phyloP scores from a whole-genome alignment of 2,113 vertebrate genomes.

The Callionymus lyra region DNA sequence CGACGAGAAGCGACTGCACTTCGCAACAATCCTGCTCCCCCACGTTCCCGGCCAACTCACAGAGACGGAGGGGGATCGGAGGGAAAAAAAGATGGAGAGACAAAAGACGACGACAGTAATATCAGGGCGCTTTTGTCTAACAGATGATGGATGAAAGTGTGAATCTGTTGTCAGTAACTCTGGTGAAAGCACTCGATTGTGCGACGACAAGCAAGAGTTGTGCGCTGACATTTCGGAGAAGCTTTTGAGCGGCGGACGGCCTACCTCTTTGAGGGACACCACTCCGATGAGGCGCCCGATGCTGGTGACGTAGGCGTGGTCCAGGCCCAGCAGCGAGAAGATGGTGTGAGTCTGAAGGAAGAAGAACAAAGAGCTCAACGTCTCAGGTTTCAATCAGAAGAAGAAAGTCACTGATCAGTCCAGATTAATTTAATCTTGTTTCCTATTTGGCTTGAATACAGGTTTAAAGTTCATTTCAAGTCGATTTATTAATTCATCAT shows the following conservation, averaged over 20 bases:
- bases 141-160: constrained; percentile 14
- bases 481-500: too few relatives aligned
- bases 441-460: too few relatives aligned
- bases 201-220: constrained; percentile 6
- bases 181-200: constrained; percentile 20
- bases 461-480: too few relatives aligned
- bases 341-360: constrained; percentile 86
- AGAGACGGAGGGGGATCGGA: constrained; percentile 13
- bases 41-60: constrained; percentile 40
- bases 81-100: constrained; percentile 1
- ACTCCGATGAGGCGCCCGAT: constrained; percentile 92
- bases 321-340: constrained; percentile 90
- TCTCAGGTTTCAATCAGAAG: too few relatives aligned
- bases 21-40: constrained; percentile 43
- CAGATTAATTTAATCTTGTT: too few relatives aligned
- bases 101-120: constrained; percentile 25
- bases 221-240: neutral
- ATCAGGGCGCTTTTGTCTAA: constrained; percentile 48
- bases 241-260: neutral
- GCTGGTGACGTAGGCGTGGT: constrained; percentile 95
- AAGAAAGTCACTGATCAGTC: too few relatives aligned
- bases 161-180: constrained; percentile 17
- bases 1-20: constrained; percentile 28
- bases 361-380: too few relatives aligned
- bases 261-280: constrained; percentile 92